phyloP scores from a whole-genome alignment of 2,888 invertebrate species.

The Griposia aprilina region DNA sequence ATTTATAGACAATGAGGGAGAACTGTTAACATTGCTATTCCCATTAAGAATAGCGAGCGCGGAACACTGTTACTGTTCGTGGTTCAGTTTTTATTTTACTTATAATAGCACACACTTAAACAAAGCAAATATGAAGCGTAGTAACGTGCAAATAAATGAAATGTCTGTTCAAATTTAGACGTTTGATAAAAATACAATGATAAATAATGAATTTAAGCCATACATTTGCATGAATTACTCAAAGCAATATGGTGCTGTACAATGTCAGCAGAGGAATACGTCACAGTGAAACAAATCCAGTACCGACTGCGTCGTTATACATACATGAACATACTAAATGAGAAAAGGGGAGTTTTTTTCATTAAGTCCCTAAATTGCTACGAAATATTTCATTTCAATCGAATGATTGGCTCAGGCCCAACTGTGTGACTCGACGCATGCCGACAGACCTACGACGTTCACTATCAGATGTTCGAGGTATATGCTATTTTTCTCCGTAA shows the following conservation, averaged over 20 bases:
- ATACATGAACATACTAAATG: constrained; percentile 74
- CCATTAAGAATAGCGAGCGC: constrained; percentile 76
- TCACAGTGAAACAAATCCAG: constrained; percentile 65
- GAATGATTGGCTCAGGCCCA: constrained; percentile 88
- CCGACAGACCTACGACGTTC: constrained; percentile 83
- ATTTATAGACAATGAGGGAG: constrained; percentile 84
- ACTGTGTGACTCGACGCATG: constrained; percentile 77
- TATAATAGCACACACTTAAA: constrained; percentile 25
- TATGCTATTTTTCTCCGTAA: constrained; percentile 89
- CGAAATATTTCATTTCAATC: constrained; percentile 85
- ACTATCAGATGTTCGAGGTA: constrained; percentile 88
- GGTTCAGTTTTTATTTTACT: constrained; percentile 66
- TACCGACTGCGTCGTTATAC: constrained; percentile 54
- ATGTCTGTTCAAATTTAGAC: constrained; percentile 1
- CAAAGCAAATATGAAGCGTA: constrained; percentile 17
- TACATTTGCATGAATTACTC: constrained; percentile 51
- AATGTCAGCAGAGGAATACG: constrained; percentile 64
- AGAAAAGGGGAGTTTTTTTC: constrained; percentile 79
- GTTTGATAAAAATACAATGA: constrained; percentile 21
- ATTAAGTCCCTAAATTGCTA: constrained; percentile 81
- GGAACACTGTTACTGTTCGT: constrained; percentile 55
- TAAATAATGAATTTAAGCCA: constrained; percentile 35
- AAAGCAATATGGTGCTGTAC: constrained; percentile 42
- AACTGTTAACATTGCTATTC: constrained; percentile 82
- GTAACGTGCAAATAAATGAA: constrained; percentile 4